These are phyloP conservation scores for Squalus acanthias DNA, from an alignment of 2,797 vertebrate species.

Conservation along the genomic window DNA sequence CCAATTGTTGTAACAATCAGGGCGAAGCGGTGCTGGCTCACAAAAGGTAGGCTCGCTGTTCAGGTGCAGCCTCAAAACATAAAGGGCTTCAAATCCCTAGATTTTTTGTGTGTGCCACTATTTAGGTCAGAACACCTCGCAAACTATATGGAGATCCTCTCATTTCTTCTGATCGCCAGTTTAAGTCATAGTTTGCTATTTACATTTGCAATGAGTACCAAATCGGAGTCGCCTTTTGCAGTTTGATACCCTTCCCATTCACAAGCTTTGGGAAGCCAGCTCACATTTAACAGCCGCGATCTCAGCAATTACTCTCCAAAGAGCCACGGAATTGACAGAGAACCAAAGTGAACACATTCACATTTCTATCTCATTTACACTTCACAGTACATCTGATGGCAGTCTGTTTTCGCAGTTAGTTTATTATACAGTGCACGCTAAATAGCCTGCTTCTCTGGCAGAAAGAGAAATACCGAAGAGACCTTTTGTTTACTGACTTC, in stretches of 20 bases:
- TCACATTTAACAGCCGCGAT: background rate
- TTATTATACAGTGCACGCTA: background rate
- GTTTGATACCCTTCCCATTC: background rate
- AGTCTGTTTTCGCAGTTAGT: background rate
- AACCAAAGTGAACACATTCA: background rate
- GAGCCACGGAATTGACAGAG: background rate
- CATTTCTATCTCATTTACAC: background rate
- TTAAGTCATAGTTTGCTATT: background rate
- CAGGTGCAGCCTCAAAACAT: background rate
- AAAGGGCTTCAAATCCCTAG: background rate
- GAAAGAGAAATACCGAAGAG: no score
- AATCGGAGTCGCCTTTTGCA: background rate
- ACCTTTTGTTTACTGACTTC: background rate
- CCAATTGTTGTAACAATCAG: no score
- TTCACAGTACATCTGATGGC: background rate
- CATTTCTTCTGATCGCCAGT: no score
- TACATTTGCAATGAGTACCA: constrained; percentile 5
- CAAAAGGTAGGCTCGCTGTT: background rate
- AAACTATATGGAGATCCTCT: background rate
- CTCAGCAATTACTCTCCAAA: background rate
- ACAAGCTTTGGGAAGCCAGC: background rate
- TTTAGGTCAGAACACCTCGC: background rate
- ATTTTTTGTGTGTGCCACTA: background rate
- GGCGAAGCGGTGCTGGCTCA: background rate
- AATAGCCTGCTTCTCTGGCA: background rate